Evolutionary conservation across 1,140 invertebrate species (phyloP).

Genomic region (Matsumurasca onukii): DNA sequence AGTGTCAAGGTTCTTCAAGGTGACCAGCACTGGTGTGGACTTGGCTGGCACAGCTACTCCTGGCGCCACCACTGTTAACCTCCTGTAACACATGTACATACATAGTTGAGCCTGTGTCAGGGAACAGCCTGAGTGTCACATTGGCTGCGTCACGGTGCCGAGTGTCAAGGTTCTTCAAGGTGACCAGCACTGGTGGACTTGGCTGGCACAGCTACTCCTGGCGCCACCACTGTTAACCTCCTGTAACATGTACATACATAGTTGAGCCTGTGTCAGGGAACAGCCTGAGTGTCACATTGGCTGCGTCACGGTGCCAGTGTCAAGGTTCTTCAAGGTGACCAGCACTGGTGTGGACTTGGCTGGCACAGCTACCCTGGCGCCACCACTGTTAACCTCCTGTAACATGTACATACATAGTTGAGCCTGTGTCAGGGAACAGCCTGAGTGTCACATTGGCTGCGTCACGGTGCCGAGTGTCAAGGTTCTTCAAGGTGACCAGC

Average conservation of each 20-base stretch:
- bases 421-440: constrained; percentile 44
- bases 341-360: constrained; percentile 61
- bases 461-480: constrained; percentile 49
- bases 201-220: constrained; percentile 59
- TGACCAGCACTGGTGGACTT: constrained; percentile 60
- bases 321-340: constrained; percentile 58
- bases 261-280: background rate
- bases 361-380: constrained; percentile 59
- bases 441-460: constrained; percentile 58
- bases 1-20: constrained; percentile 52
- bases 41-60: constrained; percentile 60
- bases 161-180: constrained; percentile 52
- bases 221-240: constrained; percentile 57
- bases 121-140: background rate
- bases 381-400: constrained; percentile 53
- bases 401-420: background rate
- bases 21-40: constrained; percentile 59
- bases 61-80: constrained; percentile 58
- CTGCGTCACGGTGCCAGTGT: constrained; percentile 50
- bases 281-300: constrained; percentile 56
- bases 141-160: constrained; percentile 49
- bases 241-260: constrained; percentile 5
- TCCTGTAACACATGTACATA: constrained; percentile 25
- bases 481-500: constrained; percentile 56
- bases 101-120: background rate